phyloP scores from a whole-genome alignment of 2,888 invertebrate species.

The Chesias legatella region DNA sequence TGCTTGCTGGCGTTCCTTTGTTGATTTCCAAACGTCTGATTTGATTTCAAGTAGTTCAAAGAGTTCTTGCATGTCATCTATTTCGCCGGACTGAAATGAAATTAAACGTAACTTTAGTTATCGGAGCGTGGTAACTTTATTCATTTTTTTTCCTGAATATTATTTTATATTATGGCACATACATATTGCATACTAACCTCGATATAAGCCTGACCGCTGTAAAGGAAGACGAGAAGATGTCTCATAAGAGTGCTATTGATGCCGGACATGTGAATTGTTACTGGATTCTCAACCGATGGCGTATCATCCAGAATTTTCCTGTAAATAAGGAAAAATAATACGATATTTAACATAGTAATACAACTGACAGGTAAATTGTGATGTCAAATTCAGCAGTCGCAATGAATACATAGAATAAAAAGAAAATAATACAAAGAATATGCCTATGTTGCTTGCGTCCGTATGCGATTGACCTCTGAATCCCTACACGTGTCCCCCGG shows the following conservation, averaged over 20 bases:
- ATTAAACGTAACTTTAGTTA: constrained; percentile 2
- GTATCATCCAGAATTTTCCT: constrained; percentile 87
- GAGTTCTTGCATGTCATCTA: constrained; percentile 90
- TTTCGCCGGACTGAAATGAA: constrained; percentile 85
- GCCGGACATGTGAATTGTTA: constrained; percentile 92
- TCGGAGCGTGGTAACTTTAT: not conserved
- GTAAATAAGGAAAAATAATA: constrained; percentile 39
- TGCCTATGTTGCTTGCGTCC: too few relatives aligned
- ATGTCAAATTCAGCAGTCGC: too few relatives aligned
- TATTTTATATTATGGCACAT: too few relatives aligned
- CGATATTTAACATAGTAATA: not conserved
- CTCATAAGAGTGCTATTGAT: constrained; percentile 89
- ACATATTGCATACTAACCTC: constrained; percentile 75
- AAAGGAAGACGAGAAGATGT: constrained; percentile 90
- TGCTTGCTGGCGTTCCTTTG: constrained; percentile 75
- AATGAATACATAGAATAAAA: too few relatives aligned
- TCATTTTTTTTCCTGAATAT: too few relatives aligned
- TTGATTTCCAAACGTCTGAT: constrained; percentile 87
- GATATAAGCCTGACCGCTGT: constrained; percentile 91
- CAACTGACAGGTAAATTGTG: not conserved
- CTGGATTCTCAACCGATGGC: constrained; percentile 84
- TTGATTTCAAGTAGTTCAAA: constrained; percentile 92
- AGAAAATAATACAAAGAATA: too few relatives aligned
- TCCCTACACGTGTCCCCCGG: too few relatives aligned
- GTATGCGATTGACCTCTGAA: too few relatives aligned